Evolutionary conservation across 2,888 invertebrate genomes (phyloP).

Genomic region (Leptinotarsa haldemani): DNA sequence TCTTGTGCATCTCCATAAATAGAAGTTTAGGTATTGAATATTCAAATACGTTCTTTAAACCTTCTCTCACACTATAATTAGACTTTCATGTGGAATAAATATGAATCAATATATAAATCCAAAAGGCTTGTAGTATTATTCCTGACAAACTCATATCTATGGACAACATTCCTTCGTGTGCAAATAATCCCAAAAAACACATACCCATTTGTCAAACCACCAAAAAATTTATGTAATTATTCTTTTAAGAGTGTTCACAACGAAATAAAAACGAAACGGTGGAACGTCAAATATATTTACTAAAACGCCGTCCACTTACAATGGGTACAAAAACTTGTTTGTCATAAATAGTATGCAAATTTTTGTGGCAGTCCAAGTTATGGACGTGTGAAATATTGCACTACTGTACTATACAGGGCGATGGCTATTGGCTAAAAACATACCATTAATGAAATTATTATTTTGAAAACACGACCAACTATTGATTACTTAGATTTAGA

Average conservation of each 20-base stretch:
- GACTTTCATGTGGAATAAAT: background rate
- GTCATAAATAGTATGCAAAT: constrained; percentile 43
- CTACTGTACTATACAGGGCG: constrained; percentile 3
- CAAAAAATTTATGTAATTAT: constrained; percentile 42
- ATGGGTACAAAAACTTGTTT: constrained; percentile 45
- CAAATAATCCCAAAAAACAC: constrained; percentile 13
- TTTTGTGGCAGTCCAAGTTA: constrained; percentile 27
- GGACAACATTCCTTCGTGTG: background rate
- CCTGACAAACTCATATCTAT: background rate
- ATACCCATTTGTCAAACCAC: constrained; percentile 29
- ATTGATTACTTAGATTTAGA: too few species aligned
- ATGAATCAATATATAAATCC: background rate
- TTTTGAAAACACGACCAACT: too few species aligned
- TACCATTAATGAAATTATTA: background rate
- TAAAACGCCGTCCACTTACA: constrained; percentile 40
- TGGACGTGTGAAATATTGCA: constrained; percentile 23
- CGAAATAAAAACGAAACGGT: constrained; percentile 35
- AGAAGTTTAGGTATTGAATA: too few species aligned
- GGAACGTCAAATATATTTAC: constrained; percentile 45
- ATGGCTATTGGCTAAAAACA: constrained; percentile 2
- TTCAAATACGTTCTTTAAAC: too few species aligned
- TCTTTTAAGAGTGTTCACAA: constrained; percentile 30
- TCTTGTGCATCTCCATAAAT: too few species aligned
- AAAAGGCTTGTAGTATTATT: background rate
- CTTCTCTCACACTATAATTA: background rate